These are phyloP conservation scores for Caenorhabditis japonica DNA, from an alignment of 2,888 invertebrate species.

Conservation along the genomic window DNA sequence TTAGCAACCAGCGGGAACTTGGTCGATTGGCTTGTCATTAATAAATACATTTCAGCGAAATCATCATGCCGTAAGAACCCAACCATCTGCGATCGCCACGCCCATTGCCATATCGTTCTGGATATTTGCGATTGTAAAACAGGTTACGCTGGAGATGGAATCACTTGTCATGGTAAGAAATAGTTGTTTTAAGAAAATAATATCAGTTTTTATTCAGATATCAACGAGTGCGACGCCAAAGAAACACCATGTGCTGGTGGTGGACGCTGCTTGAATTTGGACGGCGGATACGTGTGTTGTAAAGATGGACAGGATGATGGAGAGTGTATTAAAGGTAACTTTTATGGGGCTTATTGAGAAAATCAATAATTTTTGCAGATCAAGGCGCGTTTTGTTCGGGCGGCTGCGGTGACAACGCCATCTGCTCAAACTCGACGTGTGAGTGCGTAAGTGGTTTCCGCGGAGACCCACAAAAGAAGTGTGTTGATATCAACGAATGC, in stretches of 20 bases:
- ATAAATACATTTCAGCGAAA: slow-evolving; percentile 62
- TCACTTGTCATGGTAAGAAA: slow-evolving; percentile 65
- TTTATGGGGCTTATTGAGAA: no score
- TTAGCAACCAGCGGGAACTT: not conserved
- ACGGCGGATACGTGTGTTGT: slow-evolving; percentile 77
- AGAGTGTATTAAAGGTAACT: slow-evolving; percentile 65
- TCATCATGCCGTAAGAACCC: slow-evolving; percentile 68
- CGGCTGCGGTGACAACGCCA: slow-evolving; percentile 72
- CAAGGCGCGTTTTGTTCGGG: slow-evolving; percentile 72
- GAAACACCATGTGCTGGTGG: slow-evolving; percentile 65
- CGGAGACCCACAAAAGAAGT: slow-evolving; percentile 82
- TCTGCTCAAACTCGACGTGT: slow-evolving; percentile 81
- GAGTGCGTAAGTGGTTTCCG: slow-evolving; percentile 89
- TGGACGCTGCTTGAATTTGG: slow-evolving; percentile 72
- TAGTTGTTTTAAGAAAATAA: not conserved
- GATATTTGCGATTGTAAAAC: slow-evolving; percentile 70
- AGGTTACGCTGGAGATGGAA: slow-evolving; percentile 74
- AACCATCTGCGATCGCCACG: slow-evolving; percentile 73
- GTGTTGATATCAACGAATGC: slow-evolving; percentile 74
- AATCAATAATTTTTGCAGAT: slow-evolving; percentile 62
- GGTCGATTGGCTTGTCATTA: no score
- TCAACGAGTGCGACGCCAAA: slow-evolving; percentile 74
- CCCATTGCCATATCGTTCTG: slow-evolving; percentile 66
- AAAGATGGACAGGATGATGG: slow-evolving; percentile 76
- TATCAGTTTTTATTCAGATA: slow-evolving; percentile 59